phyloP scores from a whole-genome alignment of 2,888 invertebrate species.

The Nipponacmea schrenckii region DNA sequence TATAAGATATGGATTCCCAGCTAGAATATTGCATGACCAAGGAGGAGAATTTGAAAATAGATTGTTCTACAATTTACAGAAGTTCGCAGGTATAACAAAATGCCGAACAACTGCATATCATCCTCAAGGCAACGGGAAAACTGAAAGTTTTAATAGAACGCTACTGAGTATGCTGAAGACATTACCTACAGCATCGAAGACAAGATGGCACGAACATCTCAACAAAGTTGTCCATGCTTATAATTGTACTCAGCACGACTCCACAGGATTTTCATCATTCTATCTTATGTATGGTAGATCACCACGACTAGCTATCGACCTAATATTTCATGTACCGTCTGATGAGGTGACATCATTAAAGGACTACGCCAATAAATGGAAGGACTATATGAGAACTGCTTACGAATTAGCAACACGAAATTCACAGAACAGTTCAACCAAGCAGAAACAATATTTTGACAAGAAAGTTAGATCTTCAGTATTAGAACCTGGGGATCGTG shows the following conservation, averaged over 20 bases:
- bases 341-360: neutral
- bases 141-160: too few relatives aligned
- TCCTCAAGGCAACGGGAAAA: too few relatives aligned
- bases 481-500: constrained; percentile 15
- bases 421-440: neutral
- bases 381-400: constrained; percentile 3
- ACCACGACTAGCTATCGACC: constrained; percentile 11
- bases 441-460: constrained; percentile 5
- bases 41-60: too few relatives aligned
- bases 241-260: too few relatives aligned
- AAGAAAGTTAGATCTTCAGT: neutral
- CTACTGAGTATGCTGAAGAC: constrained; percentile 19
- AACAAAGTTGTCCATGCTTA: constrained; percentile 23
- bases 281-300: too few relatives aligned
- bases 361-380: constrained; percentile 10
- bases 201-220: constrained; percentile 16
- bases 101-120: too few relatives aligned
- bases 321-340: neutral
- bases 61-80: too few relatives aligned
- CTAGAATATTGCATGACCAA: too few relatives aligned
- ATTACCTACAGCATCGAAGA: neutral
- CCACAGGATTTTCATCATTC: too few relatives aligned
- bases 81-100: too few relatives aligned
- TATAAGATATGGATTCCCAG: too few relatives aligned
- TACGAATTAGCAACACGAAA: neutral